A percentile compares a stretch with the other conserved stretches of the same genome.
phyloP scores from a whole-genome alignment of 2,797 vertebrate genomes.

The Etheostoma nigrum region DNA sequence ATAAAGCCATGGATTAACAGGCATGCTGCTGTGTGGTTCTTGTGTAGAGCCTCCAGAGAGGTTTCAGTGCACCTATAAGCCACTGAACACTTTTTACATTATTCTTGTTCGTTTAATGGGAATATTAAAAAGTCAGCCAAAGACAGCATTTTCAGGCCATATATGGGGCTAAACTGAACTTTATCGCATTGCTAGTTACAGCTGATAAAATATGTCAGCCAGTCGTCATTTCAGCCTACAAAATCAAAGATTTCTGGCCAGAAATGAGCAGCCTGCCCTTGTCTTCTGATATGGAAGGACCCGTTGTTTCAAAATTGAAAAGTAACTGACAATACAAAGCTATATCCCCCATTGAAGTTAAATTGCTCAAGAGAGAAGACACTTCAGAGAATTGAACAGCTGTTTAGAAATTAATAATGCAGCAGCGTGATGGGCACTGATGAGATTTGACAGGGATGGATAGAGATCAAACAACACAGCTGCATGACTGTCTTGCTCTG shows the following conservation, averaged over 20 bases:
- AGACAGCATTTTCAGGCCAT: not conserved
- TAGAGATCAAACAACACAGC: slow-evolving; percentile 34
- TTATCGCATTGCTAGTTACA: not conserved
- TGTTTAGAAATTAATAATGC: slow-evolving; percentile 49
- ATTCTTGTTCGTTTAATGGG: too few species aligned
- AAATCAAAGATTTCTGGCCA: too few species aligned
- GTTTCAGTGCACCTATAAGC: too few species aligned
- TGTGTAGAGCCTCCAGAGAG: too few species aligned
- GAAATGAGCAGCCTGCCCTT: not conserved
- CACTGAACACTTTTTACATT: too few species aligned
- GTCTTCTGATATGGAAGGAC: not conserved
- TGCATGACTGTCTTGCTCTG: slow-evolving; percentile 22
- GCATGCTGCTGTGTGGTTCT: too few species aligned
- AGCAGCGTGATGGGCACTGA: slow-evolving; percentile 30
- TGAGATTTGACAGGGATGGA: slow-evolving; percentile 29
- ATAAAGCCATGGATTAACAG: too few species aligned
- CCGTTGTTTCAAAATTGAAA: not conserved
- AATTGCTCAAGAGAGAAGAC: slow-evolving; percentile 19
- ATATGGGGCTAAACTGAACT: not conserved
- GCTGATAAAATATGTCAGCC: not conserved
- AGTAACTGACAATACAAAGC: not conserved
- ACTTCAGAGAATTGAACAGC: slow-evolving; percentile 42
- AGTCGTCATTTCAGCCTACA: not conserved
- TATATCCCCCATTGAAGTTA: not conserved
- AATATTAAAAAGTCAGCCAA: too few species aligned